These are phyloP conservation scores for Gymnogyps californianus DNA, from an alignment of 2,113 vertebrate species.

Conservation along the genomic window DNA sequence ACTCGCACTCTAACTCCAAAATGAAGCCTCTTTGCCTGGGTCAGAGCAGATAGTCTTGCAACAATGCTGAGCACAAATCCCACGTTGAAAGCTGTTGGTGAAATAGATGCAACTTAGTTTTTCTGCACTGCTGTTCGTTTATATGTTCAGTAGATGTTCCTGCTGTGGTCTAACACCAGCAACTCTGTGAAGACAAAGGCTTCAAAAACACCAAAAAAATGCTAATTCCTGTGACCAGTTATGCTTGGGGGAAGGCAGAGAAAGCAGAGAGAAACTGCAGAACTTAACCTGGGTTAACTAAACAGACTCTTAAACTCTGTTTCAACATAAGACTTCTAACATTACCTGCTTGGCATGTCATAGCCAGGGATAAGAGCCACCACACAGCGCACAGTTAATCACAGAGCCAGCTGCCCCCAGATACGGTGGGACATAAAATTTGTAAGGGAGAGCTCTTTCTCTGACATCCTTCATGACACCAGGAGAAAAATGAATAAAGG, in stretches of 20 bases:
- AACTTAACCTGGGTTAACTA: slow-evolving; percentile 49
- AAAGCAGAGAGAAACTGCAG: slow-evolving; percentile 8
- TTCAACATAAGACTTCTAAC: slow-evolving; percentile 39
- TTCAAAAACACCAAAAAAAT: not conserved
- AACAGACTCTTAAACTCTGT: slow-evolving; percentile 14
- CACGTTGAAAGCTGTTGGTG: not conserved
- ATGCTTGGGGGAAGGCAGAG: not conserved
- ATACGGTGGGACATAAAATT: not conserved
- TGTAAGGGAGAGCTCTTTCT: not conserved
- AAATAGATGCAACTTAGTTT: not conserved
- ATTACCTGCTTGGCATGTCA: not conserved
- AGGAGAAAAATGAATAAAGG: not conserved
- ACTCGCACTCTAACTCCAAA: not conserved
- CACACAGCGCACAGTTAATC: not conserved
- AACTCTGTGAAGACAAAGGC: not conserved
- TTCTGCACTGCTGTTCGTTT: not conserved
- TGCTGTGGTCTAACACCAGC: not conserved
- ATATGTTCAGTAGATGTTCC: not conserved
- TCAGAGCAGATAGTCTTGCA: not conserved
- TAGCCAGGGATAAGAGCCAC: not conserved
- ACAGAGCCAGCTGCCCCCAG: not conserved
- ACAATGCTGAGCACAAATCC: not conserved
- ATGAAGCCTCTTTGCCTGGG: not conserved
- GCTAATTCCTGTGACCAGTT: not conserved
- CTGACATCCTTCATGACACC: not conserved